Conservation (phyloP, 2,888 invertebrate genomes). For the Uropetala carovei region DNA sequence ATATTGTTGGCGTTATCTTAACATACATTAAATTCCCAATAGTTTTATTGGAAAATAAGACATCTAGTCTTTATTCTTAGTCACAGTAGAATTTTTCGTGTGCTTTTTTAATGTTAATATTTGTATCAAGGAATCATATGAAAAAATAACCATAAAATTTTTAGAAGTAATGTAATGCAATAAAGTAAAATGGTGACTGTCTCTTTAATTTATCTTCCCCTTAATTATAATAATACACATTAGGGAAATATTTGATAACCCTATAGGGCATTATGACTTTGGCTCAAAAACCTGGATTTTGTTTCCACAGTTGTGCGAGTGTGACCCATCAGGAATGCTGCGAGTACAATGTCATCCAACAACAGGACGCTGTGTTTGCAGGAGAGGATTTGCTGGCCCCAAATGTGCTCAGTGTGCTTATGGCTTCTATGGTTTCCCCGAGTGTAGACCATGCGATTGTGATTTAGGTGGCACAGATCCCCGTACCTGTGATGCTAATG, state of each 20-base stretch:
- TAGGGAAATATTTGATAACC: neutral
- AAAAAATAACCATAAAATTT: too few species aligned
- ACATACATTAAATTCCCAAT: too few species aligned
- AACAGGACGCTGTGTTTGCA: slow-evolving; percentile 87
- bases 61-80: too few species aligned
- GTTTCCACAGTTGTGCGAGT: slow-evolving; percentile 80
- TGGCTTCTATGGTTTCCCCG: slow-evolving; percentile 93
- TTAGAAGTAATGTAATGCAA: too few species aligned
- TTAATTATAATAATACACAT: neutral
- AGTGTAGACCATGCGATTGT: slow-evolving; percentile 92
- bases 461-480: slow-evolving; percentile 83
- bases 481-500: slow-evolving; percentile 73
- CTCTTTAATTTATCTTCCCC: neutral
- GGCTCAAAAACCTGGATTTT: neutral
- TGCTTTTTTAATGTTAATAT: too few species aligned
- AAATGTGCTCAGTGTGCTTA: slow-evolving; percentile 89
- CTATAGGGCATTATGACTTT: neutral
- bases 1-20: too few species aligned
- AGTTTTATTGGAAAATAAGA: too few species aligned
- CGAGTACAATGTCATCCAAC: slow-evolving; percentile 82
- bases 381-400: slow-evolving; percentile 84
- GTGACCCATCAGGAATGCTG: slow-evolving; percentile 84
- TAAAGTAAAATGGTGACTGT: neutral
- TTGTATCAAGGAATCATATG: too few species aligned
- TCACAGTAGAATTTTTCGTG: too few species aligned